Evolutionary conservation across 2,113 vertebrate genomes (phyloP), one percentile per base, ranked within the genome.

Genomic region (Varanus salvator): DNA sequence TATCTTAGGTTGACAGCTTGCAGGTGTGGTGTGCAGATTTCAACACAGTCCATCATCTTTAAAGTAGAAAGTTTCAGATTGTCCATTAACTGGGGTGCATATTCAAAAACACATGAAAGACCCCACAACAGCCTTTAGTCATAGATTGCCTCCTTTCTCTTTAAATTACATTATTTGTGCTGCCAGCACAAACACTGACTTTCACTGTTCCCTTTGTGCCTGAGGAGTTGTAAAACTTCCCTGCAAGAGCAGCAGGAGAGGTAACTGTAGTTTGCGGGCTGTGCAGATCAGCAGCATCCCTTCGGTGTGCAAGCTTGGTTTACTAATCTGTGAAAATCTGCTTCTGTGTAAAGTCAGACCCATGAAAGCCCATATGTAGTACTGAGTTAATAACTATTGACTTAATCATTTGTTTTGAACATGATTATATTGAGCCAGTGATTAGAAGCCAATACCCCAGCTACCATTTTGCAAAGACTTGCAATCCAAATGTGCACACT

Each of bases 11-110:
- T 50, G 88, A 1, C 86, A 84, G 66, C 82, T 44, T 87, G 80
- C 48, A 90, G 66, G 85, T 3, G 38, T 44, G 21, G n/a, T 84
- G n/a, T 84, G 25, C 27, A 14, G 12, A 6, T 85, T 89, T 93
- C 85, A n/a, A 6, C 0, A 0, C 54, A 71, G 50, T 0, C 57
- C 44, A 85, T 17, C 84, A 88, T 64, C 71, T 68, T 4, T 75
- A 11, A 4, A 38, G 69, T 17, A 57, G 19, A 77, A 8, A 6
- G 12, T 44, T 69, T 11, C 15, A 69, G 34, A 38, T 19, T 38
- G n/a, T 64, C 25, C 48, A 64, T 38, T 25, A 83, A 83, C 4
- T 44, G 44, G 38, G n/a, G 2, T 29, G 11, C 52, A 57, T 60
- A 34, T 82, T 60, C 54, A n/a, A 80, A 54, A n/a, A 34, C 1